These are phyloP conservation scores for Ophiothrix spiculata DNA, from an alignment of 35 echinoderm and acorn worm genomes.

Conservation along the genomic window DNA sequence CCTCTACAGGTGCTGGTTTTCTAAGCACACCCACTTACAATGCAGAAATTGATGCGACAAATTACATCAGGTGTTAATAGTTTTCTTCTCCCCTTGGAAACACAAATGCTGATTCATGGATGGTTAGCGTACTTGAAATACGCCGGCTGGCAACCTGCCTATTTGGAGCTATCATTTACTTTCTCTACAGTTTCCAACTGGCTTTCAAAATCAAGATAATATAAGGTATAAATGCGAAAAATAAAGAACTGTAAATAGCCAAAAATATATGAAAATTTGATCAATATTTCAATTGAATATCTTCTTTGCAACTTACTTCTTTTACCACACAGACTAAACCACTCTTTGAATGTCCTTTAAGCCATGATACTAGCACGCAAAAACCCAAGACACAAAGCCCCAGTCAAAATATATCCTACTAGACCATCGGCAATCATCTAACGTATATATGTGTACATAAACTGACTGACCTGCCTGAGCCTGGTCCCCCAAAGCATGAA, in stretches of 20 bases:
- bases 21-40: constrained; percentile 4
- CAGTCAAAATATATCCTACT: no score
- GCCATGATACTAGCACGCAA: no score
- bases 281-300: neutral
- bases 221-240: neutral
- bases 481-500: no score
- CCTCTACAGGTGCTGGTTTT: neutral
- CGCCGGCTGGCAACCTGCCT: neutral
- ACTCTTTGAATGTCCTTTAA: no score
- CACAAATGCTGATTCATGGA: neutral
- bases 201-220: neutral
- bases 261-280: neutral
- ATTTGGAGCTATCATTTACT: neutral
- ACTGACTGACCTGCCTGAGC: no score
- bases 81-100: neutral
- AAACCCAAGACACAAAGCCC: no score
- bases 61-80: neutral
- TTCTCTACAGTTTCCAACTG: neutral
- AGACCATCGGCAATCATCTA: no score
- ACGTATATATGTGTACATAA: no score
- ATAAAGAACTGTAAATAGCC: neutral
- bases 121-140: neutral
- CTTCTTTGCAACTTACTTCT: no score
- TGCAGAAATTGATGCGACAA: constrained; percentile 2
- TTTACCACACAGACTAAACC: no score